These are phyloP conservation scores for Belonocnema kinseyi DNA, from an alignment of 1,140 invertebrate species.

Conservation along the genomic window DNA sequence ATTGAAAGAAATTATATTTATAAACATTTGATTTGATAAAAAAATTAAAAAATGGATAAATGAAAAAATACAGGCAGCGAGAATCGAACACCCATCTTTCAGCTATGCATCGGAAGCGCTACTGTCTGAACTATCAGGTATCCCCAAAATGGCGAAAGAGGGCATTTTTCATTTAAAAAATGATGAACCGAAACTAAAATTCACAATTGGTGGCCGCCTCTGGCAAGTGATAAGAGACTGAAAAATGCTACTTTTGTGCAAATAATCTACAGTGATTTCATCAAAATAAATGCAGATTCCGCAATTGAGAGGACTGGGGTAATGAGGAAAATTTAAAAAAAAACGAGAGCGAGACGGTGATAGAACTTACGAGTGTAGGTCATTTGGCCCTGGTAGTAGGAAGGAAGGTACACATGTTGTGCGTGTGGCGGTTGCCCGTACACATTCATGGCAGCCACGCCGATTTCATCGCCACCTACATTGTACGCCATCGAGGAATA, in stretches of 20 bases:
- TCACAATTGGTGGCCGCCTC: too few species aligned
- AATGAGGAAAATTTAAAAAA: constrained; percentile 36
- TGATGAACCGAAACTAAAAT: too few species aligned
- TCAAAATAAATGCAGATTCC: not conserved
- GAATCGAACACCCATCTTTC: too few species aligned
- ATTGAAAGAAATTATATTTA: too few species aligned
- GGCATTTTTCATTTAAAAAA: too few species aligned
- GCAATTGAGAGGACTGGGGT: constrained; percentile 19
- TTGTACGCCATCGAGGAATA: constrained; percentile 69
- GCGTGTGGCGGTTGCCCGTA: constrained; percentile 84
- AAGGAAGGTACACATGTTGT: constrained; percentile 86
- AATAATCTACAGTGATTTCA: not conserved
- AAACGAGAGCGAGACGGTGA: constrained; percentile 55
- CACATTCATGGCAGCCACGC: constrained; percentile 80
- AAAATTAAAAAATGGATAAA: too few species aligned
- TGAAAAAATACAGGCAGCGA: too few species aligned
- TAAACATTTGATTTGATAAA: too few species aligned
- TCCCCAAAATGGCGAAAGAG: too few species aligned
- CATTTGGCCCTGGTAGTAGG: constrained; percentile 86
- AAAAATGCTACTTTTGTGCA: constrained; percentile 35
- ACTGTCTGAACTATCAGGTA: too few species aligned
- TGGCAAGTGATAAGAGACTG: constrained; percentile 31
- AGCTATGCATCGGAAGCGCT: too few species aligned
- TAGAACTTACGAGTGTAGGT: constrained; percentile 85
- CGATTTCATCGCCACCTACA: constrained; percentile 82